Evolutionary conservation across 2,888 invertebrate genomes (phyloP), one percentile per base, ranked within the genome.

Genomic region (Tetragnatha montana): DNA sequence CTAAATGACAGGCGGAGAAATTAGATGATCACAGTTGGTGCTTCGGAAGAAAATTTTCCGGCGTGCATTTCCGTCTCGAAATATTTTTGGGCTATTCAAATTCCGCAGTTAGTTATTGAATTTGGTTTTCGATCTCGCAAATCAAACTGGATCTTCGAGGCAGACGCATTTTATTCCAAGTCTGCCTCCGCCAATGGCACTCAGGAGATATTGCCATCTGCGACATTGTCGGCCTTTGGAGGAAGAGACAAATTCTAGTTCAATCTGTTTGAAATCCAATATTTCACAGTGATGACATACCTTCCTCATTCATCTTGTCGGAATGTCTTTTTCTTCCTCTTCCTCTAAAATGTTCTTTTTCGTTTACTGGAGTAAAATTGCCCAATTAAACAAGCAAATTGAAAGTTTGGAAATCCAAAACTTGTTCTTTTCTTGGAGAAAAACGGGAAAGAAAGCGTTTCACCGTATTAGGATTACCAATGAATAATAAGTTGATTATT

Each of bases 101-200:
- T 87, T 87, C 49, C 69, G 60, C 60, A 49, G 14, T 79, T 81
- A 79, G 80, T 74, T 87, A 87, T 87, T 87, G 87, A 87, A 87
- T 80, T 87, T 87, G 80, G 80, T 87, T 87, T 87, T 87, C 87
- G 69, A 87, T 87, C 81, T 75, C 80, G 69, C 68, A 87, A 73
- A 81, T 87, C 74, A 84, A 87, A 87, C 87, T 81, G 68, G 73
- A 87, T 80, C 79, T 85, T 75, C 22, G 4, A 83, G 68, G 14
- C 14, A 68, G 83, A 83, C 14, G 83, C 22, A 83, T 74, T 83
- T 75, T 83, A 83, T 75, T 83, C 75, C 83, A 68, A 73, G 73
- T 73, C 68, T 60, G 19, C 35, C 47, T 70, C 73, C 71, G 71
- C 71, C 71, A 82, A 81, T 71, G 75, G 60, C 60, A 60, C 51